A percentile compares a stretch with the other conserved stretches of the same genome.
phyloP scores from a whole-genome alignment of 2,113 vertebrate genomes.

The Rhinopithecus roxellana region DNA sequence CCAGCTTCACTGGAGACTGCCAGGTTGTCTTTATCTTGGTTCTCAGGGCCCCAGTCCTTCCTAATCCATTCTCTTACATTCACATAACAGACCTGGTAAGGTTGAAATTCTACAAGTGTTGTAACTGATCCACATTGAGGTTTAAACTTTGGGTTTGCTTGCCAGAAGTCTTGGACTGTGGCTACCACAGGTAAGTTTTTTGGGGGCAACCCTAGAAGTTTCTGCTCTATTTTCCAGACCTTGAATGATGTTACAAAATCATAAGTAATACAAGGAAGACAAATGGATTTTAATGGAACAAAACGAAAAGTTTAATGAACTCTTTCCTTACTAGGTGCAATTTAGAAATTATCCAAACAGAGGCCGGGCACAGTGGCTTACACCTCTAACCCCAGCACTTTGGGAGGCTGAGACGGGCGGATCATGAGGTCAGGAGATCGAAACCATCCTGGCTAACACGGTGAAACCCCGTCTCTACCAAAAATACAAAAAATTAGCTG shows the following conservation, averaged over 20 bases:
- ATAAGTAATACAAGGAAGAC: not conserved
- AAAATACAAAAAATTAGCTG: too few species aligned
- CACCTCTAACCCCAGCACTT: too few species aligned
- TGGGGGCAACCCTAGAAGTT: not conserved
- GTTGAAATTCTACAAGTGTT: not conserved
- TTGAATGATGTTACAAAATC: not conserved
- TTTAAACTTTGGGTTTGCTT: not conserved
- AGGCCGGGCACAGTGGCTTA: too few species aligned
- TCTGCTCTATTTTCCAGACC: not conserved
- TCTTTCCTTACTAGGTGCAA: not conserved
- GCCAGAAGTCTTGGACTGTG: not conserved
- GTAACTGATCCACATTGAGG: not conserved
- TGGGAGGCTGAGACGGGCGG: rapidly evolving
- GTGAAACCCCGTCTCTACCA: too few species aligned
- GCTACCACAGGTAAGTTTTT: not conserved
- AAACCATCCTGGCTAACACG: too few species aligned
- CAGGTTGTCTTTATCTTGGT: not conserved
- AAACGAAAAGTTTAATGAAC: not conserved
- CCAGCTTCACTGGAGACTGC: not conserved
- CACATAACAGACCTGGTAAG: not conserved
- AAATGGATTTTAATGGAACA: not conserved
- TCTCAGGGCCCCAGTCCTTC: not conserved
- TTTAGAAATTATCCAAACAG: not conserved
- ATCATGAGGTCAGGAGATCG: too few species aligned
- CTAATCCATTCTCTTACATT: too few species aligned